Conservation (phyloP, 92 coral and sea anemone species). For the Parazoanthus atlanticus region DNA sequence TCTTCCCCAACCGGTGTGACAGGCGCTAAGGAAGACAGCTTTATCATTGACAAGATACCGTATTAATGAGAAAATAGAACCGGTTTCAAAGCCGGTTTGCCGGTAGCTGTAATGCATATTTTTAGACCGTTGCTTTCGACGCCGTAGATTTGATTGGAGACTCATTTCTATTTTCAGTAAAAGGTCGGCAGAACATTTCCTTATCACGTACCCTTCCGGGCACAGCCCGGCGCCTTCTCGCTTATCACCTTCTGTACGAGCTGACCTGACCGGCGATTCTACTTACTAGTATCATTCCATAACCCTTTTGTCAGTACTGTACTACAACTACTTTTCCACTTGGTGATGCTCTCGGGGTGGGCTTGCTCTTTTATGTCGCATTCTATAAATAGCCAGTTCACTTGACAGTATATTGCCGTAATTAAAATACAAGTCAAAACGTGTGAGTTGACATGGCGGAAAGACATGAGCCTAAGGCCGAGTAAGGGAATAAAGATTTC, state of each 20-base stretch:
- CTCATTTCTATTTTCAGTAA: neutral
- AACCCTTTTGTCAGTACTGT: neutral
- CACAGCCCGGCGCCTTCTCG: neutral
- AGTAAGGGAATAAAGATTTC: no score
- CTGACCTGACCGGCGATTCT: neutral
- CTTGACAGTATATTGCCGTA: neutral
- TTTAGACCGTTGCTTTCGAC: neutral
- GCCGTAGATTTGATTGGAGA: neutral
- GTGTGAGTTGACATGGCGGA: neutral
- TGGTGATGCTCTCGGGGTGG: no score
- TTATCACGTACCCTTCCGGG: neutral
- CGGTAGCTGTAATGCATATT: neutral
- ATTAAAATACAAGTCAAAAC: neutral
- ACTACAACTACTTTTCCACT: no score
- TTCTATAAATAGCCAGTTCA: neutral
- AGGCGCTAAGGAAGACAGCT: no score
- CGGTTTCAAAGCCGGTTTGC: no score
- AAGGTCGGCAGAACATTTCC: neutral
- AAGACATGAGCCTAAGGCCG: neutral
- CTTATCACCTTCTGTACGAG: neutral
- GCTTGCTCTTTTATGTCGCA: no score
- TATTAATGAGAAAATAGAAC: no score
- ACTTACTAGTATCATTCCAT: no score
- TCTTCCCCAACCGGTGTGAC: no score
- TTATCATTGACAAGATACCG: no score